phyloP scores from a whole-genome alignment of 2,797 vertebrate genomes.

The Somateria mollissima region DNA sequence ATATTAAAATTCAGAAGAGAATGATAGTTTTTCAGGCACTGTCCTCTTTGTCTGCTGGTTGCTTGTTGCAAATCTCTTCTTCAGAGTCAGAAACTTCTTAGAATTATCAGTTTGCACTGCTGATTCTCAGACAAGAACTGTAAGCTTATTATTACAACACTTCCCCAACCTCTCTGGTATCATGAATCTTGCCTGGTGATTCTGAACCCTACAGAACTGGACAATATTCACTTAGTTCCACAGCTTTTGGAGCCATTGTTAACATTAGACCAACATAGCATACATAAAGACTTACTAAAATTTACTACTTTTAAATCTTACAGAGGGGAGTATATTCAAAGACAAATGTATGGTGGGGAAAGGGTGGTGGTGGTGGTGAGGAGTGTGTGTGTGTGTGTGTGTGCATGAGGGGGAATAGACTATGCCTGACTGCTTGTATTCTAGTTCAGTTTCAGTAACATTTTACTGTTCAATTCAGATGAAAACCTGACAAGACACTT shows the following conservation, averaged over 20 bases:
- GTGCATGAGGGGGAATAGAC: background rate
- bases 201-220: background rate
- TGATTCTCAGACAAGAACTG: background rate
- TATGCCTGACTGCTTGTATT: background rate
- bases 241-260: background rate
- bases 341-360: fast-evolving
- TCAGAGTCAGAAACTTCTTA: background rate
- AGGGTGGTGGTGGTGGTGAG: background rate
- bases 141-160: background rate
- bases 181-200: background rate
- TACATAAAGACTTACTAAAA: background rate
- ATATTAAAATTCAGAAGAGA: background rate
- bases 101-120: background rate
- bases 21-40: background rate
- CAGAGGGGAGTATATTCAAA: background rate
- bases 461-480: background rate
- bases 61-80: background rate
- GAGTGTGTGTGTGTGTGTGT: too few species aligned
- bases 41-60: background rate
- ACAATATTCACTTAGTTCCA: background rate
- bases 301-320: background rate
- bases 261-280: background rate
- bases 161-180: background rate
- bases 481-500: background rate
- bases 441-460: background rate